Evolutionary conservation across 2,113 vertebrate species (phyloP), one percentile per base, ranked within the genome.

Genomic region (Pterocles gutturalis): DNA sequence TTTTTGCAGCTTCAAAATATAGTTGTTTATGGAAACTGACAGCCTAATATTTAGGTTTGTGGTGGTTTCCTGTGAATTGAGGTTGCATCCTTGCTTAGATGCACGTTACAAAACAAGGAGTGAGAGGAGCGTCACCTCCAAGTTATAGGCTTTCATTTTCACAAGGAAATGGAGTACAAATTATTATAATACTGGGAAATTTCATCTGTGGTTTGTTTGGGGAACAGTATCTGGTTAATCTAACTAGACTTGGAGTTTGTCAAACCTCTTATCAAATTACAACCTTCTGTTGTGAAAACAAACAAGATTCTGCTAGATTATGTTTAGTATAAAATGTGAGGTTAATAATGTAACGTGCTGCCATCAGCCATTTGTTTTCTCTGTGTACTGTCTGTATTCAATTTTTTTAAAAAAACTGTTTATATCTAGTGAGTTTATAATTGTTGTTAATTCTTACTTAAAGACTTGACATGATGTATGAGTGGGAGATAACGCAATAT

Each of bases 361-460:
- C 89, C 93, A 79, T 83, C 49, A 94, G 73, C 81, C 65, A 49
- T 96, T 97, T 96, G 85, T 96, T 97, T 93, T 87, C 96, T 92
- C 48, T 85, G 64, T 84, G 36, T 54, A 51, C 53, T 72, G 55
- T 76, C 90, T 92, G 38, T 81, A 43, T 80, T 92, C 11, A 36
- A 6, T 53, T 58, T 46, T 80, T 71, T 26, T 3, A 7, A 24
- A 45, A 70, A 62, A 38, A 13, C 41, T 87, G 62, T 90, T 90
- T 96, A 17, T 83, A 77, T 96, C 28, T 58, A 86, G 43, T 36
- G 70, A 76, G 79, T 87, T 71, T 60, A 43, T 91, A 91, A 94
- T 94, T 89, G 67, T 93, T 95, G 69, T 89, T 96, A 97, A 90
- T 93, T 87, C 70, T 81, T 89, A 41, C 41, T 93, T 95, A 58